Percentiles rank a stretch among this genome's conserved stretches.
Conservation (phyloP, 2,113 vertebrate species). For the Columba janthina region DNA sequence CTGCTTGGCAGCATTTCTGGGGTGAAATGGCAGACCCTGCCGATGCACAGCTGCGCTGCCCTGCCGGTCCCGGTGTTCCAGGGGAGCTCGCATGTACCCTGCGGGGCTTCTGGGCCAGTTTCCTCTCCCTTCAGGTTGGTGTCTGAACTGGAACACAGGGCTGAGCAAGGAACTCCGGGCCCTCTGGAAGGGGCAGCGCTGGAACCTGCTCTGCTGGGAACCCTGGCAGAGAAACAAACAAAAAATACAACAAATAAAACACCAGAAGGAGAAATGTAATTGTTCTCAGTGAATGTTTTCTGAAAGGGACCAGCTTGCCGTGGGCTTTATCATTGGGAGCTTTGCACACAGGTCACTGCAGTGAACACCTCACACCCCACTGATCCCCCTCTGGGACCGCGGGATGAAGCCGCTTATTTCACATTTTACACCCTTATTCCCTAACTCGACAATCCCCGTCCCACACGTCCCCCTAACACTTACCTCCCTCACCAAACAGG, state of each 20-base stretch:
- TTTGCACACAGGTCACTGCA: accelerated
- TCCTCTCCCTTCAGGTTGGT: neutral
- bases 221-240: neutral
- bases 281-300: neutral
- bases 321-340: neutral
- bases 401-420: neutral
- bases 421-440: neutral
- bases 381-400: too few relatives aligned
- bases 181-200: neutral
- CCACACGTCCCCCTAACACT: accelerated
- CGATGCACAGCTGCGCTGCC: neutral
- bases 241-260: neutral
- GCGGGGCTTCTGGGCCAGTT: neutral
- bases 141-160: neutral
- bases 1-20: neutral
- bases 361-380: neutral
- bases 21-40: neutral
- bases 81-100: neutral
- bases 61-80: neutral
- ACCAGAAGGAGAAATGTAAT: neutral
- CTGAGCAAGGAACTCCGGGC: neutral
- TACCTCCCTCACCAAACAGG: neutral
- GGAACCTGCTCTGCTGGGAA: neutral
- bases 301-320: neutral
- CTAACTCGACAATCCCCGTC: neutral